Evolutionary conservation across 2,797 vertebrate species (phyloP).

Genomic region (Cynopterus sphinx): DNA sequence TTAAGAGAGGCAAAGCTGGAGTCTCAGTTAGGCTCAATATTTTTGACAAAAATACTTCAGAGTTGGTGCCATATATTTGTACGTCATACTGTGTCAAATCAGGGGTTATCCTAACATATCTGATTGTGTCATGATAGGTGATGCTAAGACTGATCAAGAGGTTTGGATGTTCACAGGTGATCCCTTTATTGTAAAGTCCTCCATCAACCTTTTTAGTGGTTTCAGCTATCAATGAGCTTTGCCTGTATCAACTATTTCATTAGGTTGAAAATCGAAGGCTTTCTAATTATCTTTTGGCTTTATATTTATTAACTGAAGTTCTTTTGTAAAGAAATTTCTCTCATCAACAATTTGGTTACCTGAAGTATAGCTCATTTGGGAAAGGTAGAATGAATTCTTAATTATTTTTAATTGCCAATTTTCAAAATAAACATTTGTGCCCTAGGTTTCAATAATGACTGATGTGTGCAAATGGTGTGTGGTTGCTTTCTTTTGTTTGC

Average conservation of each 20-base stretch:
- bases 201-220: too few relatives aligned
- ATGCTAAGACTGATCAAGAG: background rate
- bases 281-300: background rate
- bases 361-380: background rate
- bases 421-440: background rate
- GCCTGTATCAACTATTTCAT: too few relatives aligned
- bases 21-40: background rate
- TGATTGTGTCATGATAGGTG: background rate
- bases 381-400: background rate
- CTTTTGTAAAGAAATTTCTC: background rate
- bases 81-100: background rate
- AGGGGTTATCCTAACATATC: background rate
- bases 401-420: background rate
- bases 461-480: background rate
- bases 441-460: background rate
- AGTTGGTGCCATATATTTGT: background rate
- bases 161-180: too few relatives aligned
- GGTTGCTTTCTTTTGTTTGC: background rate
- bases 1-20: background rate
- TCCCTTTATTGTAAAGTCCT: too few relatives aligned
- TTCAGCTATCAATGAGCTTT: too few relatives aligned
- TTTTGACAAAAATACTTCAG: background rate
- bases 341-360: background rate
- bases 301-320: background rate
- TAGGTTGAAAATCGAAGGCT: background rate